Evolutionary conservation across 2,888 invertebrate genomes (phyloP).

Genomic region (Pandemis corylana): DNA sequence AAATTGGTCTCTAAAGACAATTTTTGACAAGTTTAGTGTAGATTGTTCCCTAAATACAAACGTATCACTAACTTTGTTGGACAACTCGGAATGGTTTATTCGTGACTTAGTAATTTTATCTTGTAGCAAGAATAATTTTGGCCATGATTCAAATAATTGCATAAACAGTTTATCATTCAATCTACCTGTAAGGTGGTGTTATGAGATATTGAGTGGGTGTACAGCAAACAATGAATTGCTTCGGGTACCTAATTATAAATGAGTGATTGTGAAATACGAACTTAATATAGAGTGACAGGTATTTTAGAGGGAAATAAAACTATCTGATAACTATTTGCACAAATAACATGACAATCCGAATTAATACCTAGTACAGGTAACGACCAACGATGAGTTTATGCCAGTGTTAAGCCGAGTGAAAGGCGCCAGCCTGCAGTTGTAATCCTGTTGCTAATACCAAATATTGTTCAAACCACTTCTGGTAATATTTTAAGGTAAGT

Average conservation of each 20-base stretch:
- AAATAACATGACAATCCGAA: neutral
- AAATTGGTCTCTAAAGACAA: neutral
- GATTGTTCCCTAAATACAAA: conserved; percentile 7
- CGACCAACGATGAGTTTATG: neutral
- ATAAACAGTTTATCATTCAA: conserved; percentile 34
- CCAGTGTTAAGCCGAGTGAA: neutral
- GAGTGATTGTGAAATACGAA: neutral
- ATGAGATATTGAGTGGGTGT: conserved; percentile 20
- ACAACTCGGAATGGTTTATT: conserved; percentile 31
- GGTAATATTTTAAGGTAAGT: neutral
- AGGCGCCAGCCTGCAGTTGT: neutral
- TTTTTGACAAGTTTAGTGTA: neutral
- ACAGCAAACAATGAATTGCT: conserved; percentile 28
- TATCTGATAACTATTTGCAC: neutral
- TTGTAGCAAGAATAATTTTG: conserved; percentile 25
- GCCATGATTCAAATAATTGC: conserved; percentile 32
- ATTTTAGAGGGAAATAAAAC: neutral
- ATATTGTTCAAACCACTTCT: conserved; percentile 15
- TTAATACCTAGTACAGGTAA: neutral
- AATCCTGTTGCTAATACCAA: conserved; percentile 8
- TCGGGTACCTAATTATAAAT: neutral
- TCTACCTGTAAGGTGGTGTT: conserved; percentile 25
- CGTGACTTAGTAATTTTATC: conserved; percentile 41
- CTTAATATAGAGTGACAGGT: neutral
- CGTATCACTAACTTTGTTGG: conserved; percentile 24